Percentiles rank a stretch among this genome's conserved stretches.
Evolutionary conservation across 2,797 vertebrate genomes (phyloP).

Genomic region (Gymnothorax javanicus): DNA sequence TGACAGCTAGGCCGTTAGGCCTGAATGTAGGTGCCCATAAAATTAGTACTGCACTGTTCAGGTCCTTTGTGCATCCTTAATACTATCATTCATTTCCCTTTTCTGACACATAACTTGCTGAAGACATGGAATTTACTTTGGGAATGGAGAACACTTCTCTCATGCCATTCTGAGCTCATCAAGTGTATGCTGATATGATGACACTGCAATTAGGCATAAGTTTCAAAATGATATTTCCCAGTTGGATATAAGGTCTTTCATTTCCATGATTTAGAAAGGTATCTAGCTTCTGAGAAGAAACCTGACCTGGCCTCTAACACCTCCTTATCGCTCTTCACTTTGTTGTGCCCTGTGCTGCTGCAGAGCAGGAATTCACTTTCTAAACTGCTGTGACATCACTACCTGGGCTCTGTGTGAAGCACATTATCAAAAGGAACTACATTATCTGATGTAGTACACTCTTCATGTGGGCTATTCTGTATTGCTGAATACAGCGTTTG

Average conservation of each 20-base stretch:
- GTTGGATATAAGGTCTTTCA: neutral
- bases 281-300: slow-evolving; percentile 36
- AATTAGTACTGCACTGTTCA: neutral
- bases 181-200: slow-evolving; percentile 1
- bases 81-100: neutral
- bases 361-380: slow-evolving; percentile 34
- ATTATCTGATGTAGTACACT: slow-evolving; percentile 8
- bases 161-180: neutral
- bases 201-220: neutral
- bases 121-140: neutral
- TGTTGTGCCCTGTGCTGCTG: slow-evolving; percentile 36
- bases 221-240: neutral
- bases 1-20: no score
- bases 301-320: slow-evolving; percentile 33
- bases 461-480: neutral
- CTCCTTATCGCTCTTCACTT: slow-evolving; percentile 33
- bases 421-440: neutral
- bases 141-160: neutral
- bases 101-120: neutral
- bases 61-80: neutral
- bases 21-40: neutral
- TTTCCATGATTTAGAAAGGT: slow-evolving; percentile 36
- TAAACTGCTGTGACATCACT: slow-evolving; percentile 24
- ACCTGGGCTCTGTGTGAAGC: neutral
- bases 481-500: neutral